A percentile compares a stretch with the other conserved stretches of the same genome.
Conservation (phyloP, 2,888 invertebrate genomes). For the Myopa testacea region DNA sequence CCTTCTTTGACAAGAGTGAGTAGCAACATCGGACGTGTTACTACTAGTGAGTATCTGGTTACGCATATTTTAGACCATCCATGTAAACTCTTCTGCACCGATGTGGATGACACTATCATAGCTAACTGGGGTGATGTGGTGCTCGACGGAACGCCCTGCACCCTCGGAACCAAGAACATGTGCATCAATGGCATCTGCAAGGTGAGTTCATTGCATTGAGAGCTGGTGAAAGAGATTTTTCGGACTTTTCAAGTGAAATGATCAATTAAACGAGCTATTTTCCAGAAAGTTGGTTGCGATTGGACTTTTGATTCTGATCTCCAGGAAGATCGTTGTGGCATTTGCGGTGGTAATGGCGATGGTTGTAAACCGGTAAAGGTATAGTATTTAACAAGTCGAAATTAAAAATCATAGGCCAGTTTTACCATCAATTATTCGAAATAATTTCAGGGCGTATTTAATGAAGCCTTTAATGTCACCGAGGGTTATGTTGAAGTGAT, state of each 20-base stretch:
- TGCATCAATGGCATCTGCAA: constrained; percentile 83
- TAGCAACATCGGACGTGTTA: background rate
- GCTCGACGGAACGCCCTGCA: constrained; percentile 88
- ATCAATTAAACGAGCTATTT: constrained; percentile 66
- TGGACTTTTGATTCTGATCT: constrained; percentile 85
- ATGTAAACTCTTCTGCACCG: constrained; percentile 86
- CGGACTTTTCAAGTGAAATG: constrained; percentile 25
- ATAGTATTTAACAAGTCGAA: constrained; percentile 7
- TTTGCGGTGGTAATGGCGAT: constrained; percentile 86
- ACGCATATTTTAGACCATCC: constrained; percentile 73
- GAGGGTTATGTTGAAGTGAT: constrained; percentile 73
- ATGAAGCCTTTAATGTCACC: constrained; percentile 72
- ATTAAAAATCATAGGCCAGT: too few species aligned
- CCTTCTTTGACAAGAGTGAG: constrained; percentile 80
- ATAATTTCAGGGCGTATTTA: constrained; percentile 53
- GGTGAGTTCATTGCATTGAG: constrained; percentile 68
- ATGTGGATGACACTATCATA: constrained; percentile 79
- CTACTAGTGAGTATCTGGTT: background rate
- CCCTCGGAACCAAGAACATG: constrained; percentile 83
- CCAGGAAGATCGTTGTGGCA: constrained; percentile 86
- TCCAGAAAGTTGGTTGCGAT: constrained; percentile 91
- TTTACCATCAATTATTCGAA: background rate
- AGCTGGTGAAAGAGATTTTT: background rate
- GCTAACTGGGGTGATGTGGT: constrained; percentile 81
- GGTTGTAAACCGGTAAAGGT: constrained; percentile 79